Evolutionary conservation across 2,113 vertebrate genomes (phyloP), one percentile per base, ranked within the genome.

Genomic region (Clarias batrachus): DNA sequence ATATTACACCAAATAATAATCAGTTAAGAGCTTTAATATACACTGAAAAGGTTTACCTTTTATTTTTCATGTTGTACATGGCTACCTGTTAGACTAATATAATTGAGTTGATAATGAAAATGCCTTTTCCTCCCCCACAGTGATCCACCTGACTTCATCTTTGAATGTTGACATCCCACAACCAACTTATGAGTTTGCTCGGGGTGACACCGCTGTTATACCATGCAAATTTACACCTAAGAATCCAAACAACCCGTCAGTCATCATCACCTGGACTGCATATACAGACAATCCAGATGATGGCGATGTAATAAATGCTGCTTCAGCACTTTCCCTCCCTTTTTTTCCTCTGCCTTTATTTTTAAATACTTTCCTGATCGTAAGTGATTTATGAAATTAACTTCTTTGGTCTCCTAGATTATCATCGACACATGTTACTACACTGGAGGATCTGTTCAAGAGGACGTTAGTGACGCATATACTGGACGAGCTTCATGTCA

Each of bases 201-300:
- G 91, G n/a, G 94, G 92, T 0, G 90, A 92, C 65, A 89, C 90
- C 85, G 85, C 88, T 74, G 91, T 90, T 0, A 52, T 95, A 19
- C 94, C 93, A 65, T 95, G 94, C 82, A 33, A 0, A 0, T 94
- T 94, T 60, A 11, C 0, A 33, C 2, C 60, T 0, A 4, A 3
- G 12, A 0, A 0, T 0, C 0, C 0, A 0, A 8, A 0, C 0
- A 6, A 12, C 0, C 0, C 0, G 0, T 0, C 12, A 0, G 0
- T 84, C 0, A 0, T 91, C 6, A 25, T 95, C 63, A 0, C 70
- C 0, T 95, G 95, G 95, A 54, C 25, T 1, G 6, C 14, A 4
- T 0, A 63, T 13, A 9, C 3, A 60, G 0, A 0, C 0, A 0
- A 9, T 14, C 0, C 11, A 0, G 2, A 0, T 0, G 33, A 66